Base-by-base conservation (phyloP, 2,888 invertebrate genomes). In the Parasteatoda lunata region DNA sequence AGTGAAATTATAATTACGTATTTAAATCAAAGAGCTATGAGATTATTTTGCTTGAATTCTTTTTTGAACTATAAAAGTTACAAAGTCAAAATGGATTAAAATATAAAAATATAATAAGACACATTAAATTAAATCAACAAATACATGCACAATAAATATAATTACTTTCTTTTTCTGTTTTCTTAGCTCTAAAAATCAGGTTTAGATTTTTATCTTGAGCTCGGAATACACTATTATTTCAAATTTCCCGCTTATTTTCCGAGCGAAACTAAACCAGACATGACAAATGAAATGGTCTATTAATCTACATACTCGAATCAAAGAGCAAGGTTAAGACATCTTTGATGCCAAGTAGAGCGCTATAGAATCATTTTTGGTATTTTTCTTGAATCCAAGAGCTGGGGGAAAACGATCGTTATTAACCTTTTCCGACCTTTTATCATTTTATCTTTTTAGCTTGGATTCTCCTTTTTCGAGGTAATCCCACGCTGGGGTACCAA, bases 401-500 rank as follows among this genome's bases (percentile, higher is more conserved):
- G 54, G 52, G 84, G 84, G 84, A 65, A 51, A 47, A 68, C 64
- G 47, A 59, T 65, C 79, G 66, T 80, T 85, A 76, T 85, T 85
- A 79, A 85, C 85, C 85, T 85, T 79, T 65, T n/a, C 48, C 64
- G 79, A 85, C 79, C 85, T 85, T 70, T 76, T 85, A 78, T 84
- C 76, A 75, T 81, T 79, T 79, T 68, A 82, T 82, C 76, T 78
- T 65, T 15, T 51, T 48, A 69, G 66, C 47, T 64, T 30, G 64
- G 68, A 79, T 80, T 85, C 80, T 85, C 70, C 76, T 64, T 85
- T 78, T 76, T 79, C 79, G 52, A 85, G 71, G n/a, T 59, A 85
- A 85, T 85, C 85, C 85, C 85, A 85, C 85, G 85, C 85, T 65
- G 47, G 79, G 85, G 76, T 76, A 76, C 79, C 79, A 80, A 85